Percentiles rank a stretch among this genome's conserved stretches.
Conservation (phyloP, 2,113 vertebrate species). For the Pavo muticus region DNA sequence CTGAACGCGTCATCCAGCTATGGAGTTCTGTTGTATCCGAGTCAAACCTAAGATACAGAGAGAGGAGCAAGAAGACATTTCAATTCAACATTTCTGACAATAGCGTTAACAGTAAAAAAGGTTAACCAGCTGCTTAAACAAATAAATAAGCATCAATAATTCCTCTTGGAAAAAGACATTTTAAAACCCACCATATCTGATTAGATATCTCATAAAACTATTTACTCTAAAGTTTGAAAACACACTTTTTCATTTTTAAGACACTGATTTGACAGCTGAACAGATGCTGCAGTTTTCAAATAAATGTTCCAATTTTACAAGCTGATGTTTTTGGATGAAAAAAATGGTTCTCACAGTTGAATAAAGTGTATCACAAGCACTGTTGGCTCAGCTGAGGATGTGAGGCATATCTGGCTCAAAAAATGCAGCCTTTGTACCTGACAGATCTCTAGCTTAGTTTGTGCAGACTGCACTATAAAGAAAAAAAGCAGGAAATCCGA, state of each 20-base stretch:
- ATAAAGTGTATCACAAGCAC: not conserved
- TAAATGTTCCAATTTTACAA: not conserved
- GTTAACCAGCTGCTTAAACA: not conserved
- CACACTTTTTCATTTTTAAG: not conserved
- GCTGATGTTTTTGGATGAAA: not conserved
- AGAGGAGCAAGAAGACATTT: not conserved
- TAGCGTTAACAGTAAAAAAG: not conserved
- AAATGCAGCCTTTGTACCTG: not conserved
- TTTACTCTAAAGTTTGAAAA: not conserved
- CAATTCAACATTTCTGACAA: not conserved
- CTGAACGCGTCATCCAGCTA: constrained; percentile 97
- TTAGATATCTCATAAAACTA: not conserved
- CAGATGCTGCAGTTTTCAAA: not conserved
- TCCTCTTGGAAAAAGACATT: not conserved
- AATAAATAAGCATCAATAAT: not conserved
- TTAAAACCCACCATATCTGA: not conserved
- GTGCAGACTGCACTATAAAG: not conserved
- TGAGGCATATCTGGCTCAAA: not conserved
- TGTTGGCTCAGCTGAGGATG: not conserved
- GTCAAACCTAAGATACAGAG: constrained; percentile 86
- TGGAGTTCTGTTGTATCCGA: constrained; percentile 96
- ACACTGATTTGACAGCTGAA: not conserved
- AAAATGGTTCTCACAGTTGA: not conserved
- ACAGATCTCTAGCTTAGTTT: not conserved
- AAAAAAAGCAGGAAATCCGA: not conserved